A percentile compares a stretch with the other conserved stretches of the same genome.
Conservation (phyloP, 1,140 invertebrate genomes). For the Laupala kohalensis region DNA sequence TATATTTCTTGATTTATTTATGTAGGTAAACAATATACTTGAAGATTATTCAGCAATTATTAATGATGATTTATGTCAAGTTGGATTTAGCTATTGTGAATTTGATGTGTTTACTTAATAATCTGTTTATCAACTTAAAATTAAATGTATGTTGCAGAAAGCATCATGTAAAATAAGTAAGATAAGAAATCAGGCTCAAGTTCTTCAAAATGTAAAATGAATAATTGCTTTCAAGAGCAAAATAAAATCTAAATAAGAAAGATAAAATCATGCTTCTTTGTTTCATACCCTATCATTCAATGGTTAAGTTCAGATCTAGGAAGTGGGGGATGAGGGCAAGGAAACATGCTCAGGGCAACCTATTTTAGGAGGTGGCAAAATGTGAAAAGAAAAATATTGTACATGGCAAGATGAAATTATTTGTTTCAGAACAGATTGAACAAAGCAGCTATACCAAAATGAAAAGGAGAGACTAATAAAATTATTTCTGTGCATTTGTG, state of each 20-base stretch:
- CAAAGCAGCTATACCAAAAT: no score
- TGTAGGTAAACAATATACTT: background rate
- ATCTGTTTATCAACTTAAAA: background rate
- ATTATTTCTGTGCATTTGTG: no score
- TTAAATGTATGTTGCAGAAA: background rate
- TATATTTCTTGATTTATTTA: background rate
- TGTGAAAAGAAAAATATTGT: no score
- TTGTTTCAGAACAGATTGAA: no score
- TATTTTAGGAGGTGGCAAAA: no score
- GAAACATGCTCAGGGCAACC: no score
- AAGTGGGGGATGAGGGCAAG: no score
- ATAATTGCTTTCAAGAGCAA: background rate
- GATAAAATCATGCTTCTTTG: background rate
- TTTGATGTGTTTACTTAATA: background rate
- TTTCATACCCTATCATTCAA: no score
- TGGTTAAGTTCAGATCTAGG: no score
- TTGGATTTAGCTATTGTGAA: background rate
- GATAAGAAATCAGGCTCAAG: background rate
- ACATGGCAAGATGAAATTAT: no score
- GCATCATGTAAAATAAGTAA: background rate
- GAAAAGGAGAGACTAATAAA: no score
- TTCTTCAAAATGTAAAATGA: background rate
- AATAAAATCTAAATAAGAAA: background rate
- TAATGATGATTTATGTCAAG: background rate
- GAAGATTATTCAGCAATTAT: background rate